These are phyloP conservation scores for Drosophila neonasuta DNA, from an alignment of 2,888 invertebrate species.

Conservation along the genomic window DNA sequence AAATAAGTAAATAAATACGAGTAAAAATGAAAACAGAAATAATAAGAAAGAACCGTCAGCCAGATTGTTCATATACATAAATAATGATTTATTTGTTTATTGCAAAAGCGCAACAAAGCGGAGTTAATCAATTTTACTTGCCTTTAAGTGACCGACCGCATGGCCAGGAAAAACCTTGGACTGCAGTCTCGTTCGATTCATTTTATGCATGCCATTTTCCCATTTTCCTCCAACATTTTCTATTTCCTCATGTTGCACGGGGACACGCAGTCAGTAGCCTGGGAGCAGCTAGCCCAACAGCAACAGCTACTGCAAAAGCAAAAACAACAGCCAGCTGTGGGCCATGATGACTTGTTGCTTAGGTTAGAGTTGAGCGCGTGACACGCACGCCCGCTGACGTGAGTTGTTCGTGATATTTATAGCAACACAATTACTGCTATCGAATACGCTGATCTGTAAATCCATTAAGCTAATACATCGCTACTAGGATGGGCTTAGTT, in stretches of 20 bases:
- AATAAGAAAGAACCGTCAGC: slow-evolving; percentile 23
- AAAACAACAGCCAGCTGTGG: slow-evolving; percentile 43
- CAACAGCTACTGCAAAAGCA: background rate
- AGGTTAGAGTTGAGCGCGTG: slow-evolving; percentile 23
- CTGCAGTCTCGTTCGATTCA: slow-evolving; percentile 18
- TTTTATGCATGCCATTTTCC: slow-evolving; percentile 58
- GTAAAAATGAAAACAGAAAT: slow-evolving; percentile 5
- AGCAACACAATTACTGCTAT: too few relatives aligned
- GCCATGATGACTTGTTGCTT: slow-evolving; percentile 72
- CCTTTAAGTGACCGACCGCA: slow-evolving; percentile 45
- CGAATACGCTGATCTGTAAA: too few relatives aligned
- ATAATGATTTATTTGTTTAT: slow-evolving; percentile 79
- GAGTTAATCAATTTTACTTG: slow-evolving; percentile 68
- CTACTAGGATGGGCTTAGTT: too few relatives aligned
- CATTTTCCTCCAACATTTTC: slow-evolving; percentile 47
- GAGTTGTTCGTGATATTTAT: background rate
- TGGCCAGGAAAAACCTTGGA: slow-evolving; percentile 56
- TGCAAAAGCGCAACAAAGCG: slow-evolving; percentile 64
- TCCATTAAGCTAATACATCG: too few relatives aligned
- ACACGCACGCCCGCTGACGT: slow-evolving; percentile 2
- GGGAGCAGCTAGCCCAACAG: slow-evolving; percentile 23
- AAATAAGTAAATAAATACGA: background rate
- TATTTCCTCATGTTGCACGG: slow-evolving; percentile 59
- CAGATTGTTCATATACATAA: slow-evolving; percentile 58
- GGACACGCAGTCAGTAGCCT: slow-evolving; percentile 32